Conservation (phyloP, 1,140 invertebrate genomes). For the Brachystomella parvula region DNA sequence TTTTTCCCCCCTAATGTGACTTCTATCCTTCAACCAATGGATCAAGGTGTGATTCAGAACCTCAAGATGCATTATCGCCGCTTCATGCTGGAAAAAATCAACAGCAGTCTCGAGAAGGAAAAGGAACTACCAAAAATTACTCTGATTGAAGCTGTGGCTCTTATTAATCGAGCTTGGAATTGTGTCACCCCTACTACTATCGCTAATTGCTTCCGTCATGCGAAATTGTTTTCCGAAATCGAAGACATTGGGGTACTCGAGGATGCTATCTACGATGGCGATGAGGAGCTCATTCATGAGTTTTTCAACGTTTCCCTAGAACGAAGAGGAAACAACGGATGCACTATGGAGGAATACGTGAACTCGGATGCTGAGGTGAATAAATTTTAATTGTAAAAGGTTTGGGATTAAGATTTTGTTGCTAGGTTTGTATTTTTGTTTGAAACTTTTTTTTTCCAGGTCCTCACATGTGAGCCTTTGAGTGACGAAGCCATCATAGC, state of each 20-base stretch:
- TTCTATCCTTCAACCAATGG: conserved; percentile 45
- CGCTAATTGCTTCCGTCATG: not conserved
- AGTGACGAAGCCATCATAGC: no score
- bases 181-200: not conserved
- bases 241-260: not conserved
- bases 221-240: not conserved
- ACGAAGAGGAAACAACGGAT: not conserved
- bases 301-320: not conserved
- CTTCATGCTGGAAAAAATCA: not conserved
- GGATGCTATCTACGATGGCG: not conserved
- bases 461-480: no score
- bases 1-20: conserved; percentile 47
- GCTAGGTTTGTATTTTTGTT: not conserved
- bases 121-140: not conserved
- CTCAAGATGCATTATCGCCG: conserved; percentile 34
- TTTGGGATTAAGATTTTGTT: not conserved
- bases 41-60: conserved; percentile 45
- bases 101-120: not conserved
- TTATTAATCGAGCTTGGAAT: not conserved
- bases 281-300: no score
- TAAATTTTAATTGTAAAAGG: not conserved
- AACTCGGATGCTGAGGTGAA: not conserved
- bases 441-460: not conserved
- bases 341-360: not conserved
- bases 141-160: not conserved